Evolutionary conservation across 1,140 invertebrate genomes (phyloP).

Genomic region (Drosophila cardini): DNA sequence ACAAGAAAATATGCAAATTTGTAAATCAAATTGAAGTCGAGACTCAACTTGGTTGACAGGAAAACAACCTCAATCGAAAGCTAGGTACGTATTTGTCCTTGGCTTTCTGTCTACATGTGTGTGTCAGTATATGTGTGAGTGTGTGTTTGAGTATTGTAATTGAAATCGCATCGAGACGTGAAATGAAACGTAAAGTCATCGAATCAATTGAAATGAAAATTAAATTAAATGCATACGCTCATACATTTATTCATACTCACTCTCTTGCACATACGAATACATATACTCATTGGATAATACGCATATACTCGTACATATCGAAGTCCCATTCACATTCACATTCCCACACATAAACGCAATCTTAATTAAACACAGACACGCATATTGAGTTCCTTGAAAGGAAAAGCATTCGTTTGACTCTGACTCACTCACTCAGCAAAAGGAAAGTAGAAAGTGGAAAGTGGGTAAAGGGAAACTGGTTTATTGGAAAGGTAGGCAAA

Average conservation of each 20-base stretch:
- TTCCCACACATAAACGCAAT: constrained; percentile 61
- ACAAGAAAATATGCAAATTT: constrained; percentile 54
- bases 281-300: constrained; percentile 18
- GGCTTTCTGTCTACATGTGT: background rate
- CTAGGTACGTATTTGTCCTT: constrained; percentile 45
- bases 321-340: constrained; percentile 22
- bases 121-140: constrained; percentile 1
- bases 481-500: background rate
- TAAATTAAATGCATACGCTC: constrained; percentile 80
- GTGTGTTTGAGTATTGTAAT: constrained; percentile 61
- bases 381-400: constrained; percentile 78
- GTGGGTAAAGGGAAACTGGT: background rate
- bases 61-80: constrained; percentile 22
- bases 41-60: constrained; percentile 39
- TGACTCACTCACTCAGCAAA: constrained; percentile 34
- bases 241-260: constrained; percentile 78
- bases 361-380: constrained; percentile 80
- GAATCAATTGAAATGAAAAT: constrained; percentile 84
- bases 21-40: constrained; percentile 40
- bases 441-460: background rate
- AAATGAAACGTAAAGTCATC: constrained; percentile 83
- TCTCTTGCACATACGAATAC: constrained; percentile 24
- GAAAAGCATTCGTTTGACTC: constrained; percentile 66
- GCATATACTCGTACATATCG: constrained; percentile 22
- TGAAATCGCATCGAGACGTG: constrained; percentile 81